Base-by-base conservation (phyloP, 2,888 invertebrate species). In the Atrina japonica region DNA sequence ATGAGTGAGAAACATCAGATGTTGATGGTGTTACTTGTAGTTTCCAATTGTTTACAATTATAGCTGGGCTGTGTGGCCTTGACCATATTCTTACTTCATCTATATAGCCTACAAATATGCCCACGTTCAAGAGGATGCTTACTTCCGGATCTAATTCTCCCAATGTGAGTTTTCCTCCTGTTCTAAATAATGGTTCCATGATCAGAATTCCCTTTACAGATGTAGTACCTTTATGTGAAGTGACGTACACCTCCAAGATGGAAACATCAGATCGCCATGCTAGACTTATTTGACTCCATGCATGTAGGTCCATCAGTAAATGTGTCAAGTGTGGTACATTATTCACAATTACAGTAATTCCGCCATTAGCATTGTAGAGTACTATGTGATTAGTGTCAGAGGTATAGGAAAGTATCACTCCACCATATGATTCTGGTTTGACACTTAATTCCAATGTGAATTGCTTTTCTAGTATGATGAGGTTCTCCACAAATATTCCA, bases 71-170 rank as follows among this genome's bases (percentile, higher is more conserved):
- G 49, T 78, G 76, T 14, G 81, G 81, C 29, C 84, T 56, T 7
- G 73, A 72, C 85, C 85, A 85, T 21, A 85, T 70, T 29, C 84
- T 71, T 3, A 84, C 68, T 60, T 84, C 84, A 68, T 84, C 84
- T 41, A 85, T 75, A 27, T 75, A 75, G 1, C 83, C 84, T 21
- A n/a, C 50, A 47, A 81, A 82, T 25, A 67, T 69, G n/a, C 77
- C 76, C 14, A 72, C 63, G 7, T 75, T 70, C 25, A 75, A 55
- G 0, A 64, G 40, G 7, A 73, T 55, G 16, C 27, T 55, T 9
- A 80, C 71, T 16, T 72, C 78, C 49, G 77, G 69, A 3, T 77
- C 71, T 25, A 77, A 30, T n/a, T 77, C 68, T 11, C 83, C 85
- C 18, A 85, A 55, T 7, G 78, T 70, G 6, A 84, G 50, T 7